Conservation (phyloP, 2,888 invertebrate genomes). For the Drosophila austrosaltans region DNA sequence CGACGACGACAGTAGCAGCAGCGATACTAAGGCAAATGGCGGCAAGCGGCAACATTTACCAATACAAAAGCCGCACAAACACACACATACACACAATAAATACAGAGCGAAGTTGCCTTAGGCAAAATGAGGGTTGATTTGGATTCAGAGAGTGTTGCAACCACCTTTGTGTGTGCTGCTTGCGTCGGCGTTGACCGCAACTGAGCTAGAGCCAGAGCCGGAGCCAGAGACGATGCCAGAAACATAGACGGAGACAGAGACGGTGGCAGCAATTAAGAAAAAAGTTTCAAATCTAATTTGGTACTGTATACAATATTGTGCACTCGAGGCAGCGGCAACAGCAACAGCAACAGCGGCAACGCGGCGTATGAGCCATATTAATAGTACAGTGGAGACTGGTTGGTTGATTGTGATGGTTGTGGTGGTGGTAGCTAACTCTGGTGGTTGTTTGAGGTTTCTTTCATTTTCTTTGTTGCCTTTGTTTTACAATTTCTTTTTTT, state of each 20-base stretch:
- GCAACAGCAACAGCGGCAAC: slow-evolving; percentile 36
- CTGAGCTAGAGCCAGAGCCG: not conserved
- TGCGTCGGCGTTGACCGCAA: slow-evolving; percentile 53
- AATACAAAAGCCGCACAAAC: slow-evolving; percentile 69
- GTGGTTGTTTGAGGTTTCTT: slow-evolving; percentile 76
- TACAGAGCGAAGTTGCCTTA: slow-evolving; percentile 4
- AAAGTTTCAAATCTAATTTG: slow-evolving; percentile 82
- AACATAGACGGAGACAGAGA: slow-evolving; percentile 5
- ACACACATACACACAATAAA: not conserved
- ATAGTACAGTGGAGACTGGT: slow-evolving; percentile 38
- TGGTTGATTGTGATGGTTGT: slow-evolving; percentile 19
- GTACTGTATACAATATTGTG: slow-evolving; percentile 82
- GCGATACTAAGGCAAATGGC: slow-evolving; percentile 65
- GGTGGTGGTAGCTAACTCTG: slow-evolving; percentile 43
- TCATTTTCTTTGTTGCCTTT: slow-evolving; percentile 79
- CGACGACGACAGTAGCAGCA: slow-evolving; percentile 42
- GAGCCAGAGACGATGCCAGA: slow-evolving; percentile 6
- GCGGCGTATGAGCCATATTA: slow-evolving; percentile 51
- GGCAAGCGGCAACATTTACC: slow-evolving; percentile 78
- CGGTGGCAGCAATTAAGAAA: slow-evolving; percentile 73
- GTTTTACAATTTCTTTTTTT: slow-evolving; percentile 71
- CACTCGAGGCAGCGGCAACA: slow-evolving; percentile 57
- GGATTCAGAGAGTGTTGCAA: slow-evolving; percentile 69
- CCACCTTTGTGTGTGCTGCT: slow-evolving; percentile 67
- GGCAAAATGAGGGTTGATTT: slow-evolving; percentile 64